Conservation (phyloP, 2,113 vertebrate species). For the Tringa solitaria region DNA sequence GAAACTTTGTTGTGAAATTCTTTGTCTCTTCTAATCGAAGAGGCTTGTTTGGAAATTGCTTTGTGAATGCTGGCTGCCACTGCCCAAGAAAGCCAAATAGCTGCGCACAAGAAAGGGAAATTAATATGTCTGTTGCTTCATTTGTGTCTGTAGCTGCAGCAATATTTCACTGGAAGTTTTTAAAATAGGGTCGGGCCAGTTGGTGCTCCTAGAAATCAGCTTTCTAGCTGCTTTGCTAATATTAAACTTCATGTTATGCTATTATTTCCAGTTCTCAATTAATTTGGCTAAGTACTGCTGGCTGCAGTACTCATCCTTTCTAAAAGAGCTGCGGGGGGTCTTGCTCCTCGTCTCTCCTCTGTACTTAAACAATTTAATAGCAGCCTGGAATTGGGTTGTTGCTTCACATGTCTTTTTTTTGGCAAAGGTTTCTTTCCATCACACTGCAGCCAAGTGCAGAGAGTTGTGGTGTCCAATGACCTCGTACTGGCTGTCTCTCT, state of each 20-base stretch:
- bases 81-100: not conserved
- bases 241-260: not conserved
- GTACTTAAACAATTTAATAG: not conserved
- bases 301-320: not conserved
- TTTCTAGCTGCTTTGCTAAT: not conserved
- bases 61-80: fast-evolving
- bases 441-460: not conserved
- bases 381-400: not conserved
- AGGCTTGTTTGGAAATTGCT: not conserved
- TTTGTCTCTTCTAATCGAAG: not conserved
- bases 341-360: not conserved
- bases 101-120: not conserved
- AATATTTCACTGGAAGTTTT: not conserved
- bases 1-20: conserved; percentile 9
- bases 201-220: not conserved
- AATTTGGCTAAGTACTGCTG: not conserved
- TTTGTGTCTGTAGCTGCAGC: not conserved
- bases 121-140: not conserved
- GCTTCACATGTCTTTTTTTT: not conserved
- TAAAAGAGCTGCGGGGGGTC: not conserved
- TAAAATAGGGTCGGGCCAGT: not conserved
- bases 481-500: not conserved
- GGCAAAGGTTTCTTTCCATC: conserved; percentile 25
- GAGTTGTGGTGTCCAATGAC: not conserved
- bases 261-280: not conserved